Evolutionary conservation across 1,140 invertebrate species (phyloP).

Genomic region (Heliconius melpomene): DNA sequence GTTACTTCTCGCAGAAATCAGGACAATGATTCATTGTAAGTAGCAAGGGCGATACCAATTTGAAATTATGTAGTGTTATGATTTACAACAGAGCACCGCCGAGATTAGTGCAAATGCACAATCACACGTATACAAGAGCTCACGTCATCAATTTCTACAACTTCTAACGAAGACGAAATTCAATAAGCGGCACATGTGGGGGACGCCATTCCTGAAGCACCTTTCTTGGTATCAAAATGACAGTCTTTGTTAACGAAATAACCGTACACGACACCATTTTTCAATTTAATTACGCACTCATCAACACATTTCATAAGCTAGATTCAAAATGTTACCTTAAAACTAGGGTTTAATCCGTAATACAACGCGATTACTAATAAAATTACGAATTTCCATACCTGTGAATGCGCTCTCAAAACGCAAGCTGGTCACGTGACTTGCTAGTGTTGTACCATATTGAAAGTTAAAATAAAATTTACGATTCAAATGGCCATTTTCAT

Average conservation of each 20-base stretch:
- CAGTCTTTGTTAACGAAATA: constrained; percentile 77
- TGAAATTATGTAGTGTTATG: constrained; percentile 28
- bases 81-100: constrained; percentile 48
- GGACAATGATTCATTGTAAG: constrained; percentile 72
- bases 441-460: constrained; percentile 59
- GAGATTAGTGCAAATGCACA: constrained; percentile 47
- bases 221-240: constrained; percentile 80
- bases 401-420: constrained; percentile 81
- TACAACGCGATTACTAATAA: constrained; percentile 75
- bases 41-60: constrained; percentile 44
- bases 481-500: constrained; percentile 57
- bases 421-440: constrained; percentile 80
- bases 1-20: constrained; percentile 60
- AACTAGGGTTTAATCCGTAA: constrained; percentile 65
- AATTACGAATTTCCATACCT: constrained; percentile 80
- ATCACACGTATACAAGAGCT: constrained; percentile 56
- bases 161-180: constrained; percentile 65
- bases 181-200: constrained; percentile 80
- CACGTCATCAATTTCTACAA: constrained; percentile 72
- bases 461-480: constrained; percentile 48
- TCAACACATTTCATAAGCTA: constrained; percentile 51
- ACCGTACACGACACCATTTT: constrained; percentile 65
- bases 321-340: constrained; percentile 69
- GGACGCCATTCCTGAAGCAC: constrained; percentile 81
- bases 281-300: constrained; percentile 60